Evolutionary conservation across 2,888 invertebrate species (phyloP), one percentile per base, ranked within the genome.

Genomic region (Trachelus tabidus): DNA sequence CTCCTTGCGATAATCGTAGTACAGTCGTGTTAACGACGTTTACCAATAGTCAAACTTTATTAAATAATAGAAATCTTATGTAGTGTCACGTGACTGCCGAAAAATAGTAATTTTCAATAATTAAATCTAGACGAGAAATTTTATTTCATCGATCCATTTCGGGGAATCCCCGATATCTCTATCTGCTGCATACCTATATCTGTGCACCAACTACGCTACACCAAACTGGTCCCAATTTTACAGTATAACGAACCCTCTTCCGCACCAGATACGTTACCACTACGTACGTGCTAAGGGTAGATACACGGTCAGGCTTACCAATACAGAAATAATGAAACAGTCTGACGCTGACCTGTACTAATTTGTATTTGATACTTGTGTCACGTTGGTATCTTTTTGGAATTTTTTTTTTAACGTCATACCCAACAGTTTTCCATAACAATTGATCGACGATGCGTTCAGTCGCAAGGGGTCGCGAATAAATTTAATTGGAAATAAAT

Each of bases 391-490:
- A 56, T 40, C 23, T 40, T 40, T 40, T 40, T 2, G 15, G 1
- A 2, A 56, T 23, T 56, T 56, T 23, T 23, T 23, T 9, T 56
- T 56, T 23, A 23, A 15, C 56, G 56, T 56, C 56, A 9, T 56
- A 56, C 23, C 9, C 23, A 56, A 6, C 37, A 73, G 34, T 77
- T 75, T 69, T 68, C 33, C 68, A 69, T 77, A 74, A 73, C 75
- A 77, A 77, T 77, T 77, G 77, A 15, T 74, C 74, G 74, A 77
- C 75, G 68, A 35, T 73, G 68, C 74, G 73, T 69, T 69, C 77
- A 68, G n/a, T 69, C 33, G 77, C 69, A 31, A 30, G 11, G 11
- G n/a, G 30, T 15, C 15, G 30, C 31, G 23, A 71, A 3, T 71
- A 3, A 69, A 30, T n/a, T n/a, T 11, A 33, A 71, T 71, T 34